Evolutionary conservation across 2,797 vertebrate species (phyloP).

Genomic region (Malurus leucopterus): DNA sequence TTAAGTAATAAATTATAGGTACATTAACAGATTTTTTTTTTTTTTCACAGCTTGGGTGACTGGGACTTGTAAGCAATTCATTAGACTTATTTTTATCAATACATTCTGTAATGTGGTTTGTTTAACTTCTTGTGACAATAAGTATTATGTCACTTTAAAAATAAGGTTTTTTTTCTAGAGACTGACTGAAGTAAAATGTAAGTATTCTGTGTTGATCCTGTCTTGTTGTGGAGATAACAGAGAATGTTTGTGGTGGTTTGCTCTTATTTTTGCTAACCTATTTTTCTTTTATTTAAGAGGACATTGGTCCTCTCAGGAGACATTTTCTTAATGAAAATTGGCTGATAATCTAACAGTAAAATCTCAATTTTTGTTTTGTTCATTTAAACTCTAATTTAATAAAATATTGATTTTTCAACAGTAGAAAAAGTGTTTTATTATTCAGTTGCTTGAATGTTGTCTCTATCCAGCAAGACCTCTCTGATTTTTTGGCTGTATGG

Average conservation of each 20-base stretch:
- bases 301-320: background rate
- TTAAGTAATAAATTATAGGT: background rate
- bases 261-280: background rate
- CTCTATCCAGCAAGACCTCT: background rate
- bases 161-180: background rate
- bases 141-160: background rate
- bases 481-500: background rate
- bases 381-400: background rate
- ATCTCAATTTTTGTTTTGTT: background rate
- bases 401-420: accelerated
- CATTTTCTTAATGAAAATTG: background rate
- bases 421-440: background rate
- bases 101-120: background rate
- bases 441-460: background rate
- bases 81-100: background rate
- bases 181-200: background rate
- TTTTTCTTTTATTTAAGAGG: background rate
- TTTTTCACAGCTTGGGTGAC: background rate
- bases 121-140: background rate
- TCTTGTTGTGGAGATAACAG: background rate
- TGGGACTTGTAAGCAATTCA: background rate
- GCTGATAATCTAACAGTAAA: background rate
- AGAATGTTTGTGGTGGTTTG: background rate
- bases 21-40: accelerated
- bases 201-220: background rate